Conservation (phyloP, 2,113 vertebrate genomes). For the Egretta garzetta region DNA sequence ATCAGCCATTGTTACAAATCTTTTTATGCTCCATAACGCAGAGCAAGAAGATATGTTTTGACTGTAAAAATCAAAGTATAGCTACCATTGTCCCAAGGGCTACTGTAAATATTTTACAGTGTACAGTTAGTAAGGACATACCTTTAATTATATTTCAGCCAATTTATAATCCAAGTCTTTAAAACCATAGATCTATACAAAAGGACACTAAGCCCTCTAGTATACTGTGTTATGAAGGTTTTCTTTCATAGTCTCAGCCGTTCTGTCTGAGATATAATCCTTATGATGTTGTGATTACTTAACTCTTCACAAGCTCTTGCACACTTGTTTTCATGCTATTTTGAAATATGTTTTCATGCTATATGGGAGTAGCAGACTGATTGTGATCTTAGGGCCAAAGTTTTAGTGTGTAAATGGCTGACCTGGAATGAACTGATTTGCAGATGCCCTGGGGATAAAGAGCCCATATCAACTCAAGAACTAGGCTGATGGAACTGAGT, state of each 20-base stretch:
- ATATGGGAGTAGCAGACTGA: neutral
- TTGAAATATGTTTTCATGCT: neutral
- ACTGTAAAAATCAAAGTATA: slow-evolving; percentile 3
- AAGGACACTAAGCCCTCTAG: neutral
- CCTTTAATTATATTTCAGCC: neutral
- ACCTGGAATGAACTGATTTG: neutral
- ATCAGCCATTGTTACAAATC: slow-evolving; percentile 21
- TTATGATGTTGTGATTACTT: neutral
- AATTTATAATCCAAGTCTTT: neutral
- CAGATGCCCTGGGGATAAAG: neutral
- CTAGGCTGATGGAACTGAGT: neutral
- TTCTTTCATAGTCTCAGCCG: neutral
- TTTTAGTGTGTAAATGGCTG: neutral
- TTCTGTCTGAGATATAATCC: neutral
- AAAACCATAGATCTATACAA: neutral
- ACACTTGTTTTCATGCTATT: neutral
- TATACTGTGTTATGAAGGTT: neutral
- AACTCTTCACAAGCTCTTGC: neutral
- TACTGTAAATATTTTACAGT: neutral
- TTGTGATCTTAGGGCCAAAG: neutral
- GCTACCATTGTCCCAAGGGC: neutral
- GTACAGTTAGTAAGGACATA: neutral
- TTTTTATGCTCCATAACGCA: slow-evolving; percentile 30
- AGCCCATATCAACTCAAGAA: neutral
- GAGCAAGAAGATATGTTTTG: slow-evolving; percentile 20